These are phyloP conservation scores for Eristalis arbustorum DNA, from an alignment of 2,888 invertebrate genomes.

Conservation along the genomic window DNA sequence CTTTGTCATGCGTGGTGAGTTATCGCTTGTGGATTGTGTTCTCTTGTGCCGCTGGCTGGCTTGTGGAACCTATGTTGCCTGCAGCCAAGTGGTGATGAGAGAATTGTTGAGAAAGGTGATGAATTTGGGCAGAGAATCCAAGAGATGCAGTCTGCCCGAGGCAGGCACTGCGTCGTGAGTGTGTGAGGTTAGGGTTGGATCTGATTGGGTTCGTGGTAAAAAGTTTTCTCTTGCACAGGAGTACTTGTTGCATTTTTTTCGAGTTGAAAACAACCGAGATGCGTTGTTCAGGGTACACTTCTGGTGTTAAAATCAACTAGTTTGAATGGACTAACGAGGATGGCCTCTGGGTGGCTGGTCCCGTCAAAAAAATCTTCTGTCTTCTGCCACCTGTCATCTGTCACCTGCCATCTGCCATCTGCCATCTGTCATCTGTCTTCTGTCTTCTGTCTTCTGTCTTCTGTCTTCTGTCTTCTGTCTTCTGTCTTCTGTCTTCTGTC, in stretches of 20 bases:
- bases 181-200: not conserved
- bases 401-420: no score
- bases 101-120: not conserved
- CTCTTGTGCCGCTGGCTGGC: not conserved
- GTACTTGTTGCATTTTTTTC: not conserved
- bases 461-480: no score
- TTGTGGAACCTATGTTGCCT: slow-evolving; percentile 7
- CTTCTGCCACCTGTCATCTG: no score
- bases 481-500: no score
- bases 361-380: no score
- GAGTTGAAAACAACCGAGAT: no score
- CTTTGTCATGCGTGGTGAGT: slow-evolving; percentile 37
- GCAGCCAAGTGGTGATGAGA: not conserved
- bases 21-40: slow-evolving; percentile 9
- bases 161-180: not conserved
- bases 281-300: no score
- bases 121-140: not conserved
- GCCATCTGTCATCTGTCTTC: no score
- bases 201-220: not conserved
- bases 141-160: not conserved
- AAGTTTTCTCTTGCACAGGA: not conserved
- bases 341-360: no score
- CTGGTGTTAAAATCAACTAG: no score
- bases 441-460: no score
- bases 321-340: no score